Evolutionary conservation across 1,140 invertebrate species (phyloP).

Genomic region (Hesperophylax magnus): DNA sequence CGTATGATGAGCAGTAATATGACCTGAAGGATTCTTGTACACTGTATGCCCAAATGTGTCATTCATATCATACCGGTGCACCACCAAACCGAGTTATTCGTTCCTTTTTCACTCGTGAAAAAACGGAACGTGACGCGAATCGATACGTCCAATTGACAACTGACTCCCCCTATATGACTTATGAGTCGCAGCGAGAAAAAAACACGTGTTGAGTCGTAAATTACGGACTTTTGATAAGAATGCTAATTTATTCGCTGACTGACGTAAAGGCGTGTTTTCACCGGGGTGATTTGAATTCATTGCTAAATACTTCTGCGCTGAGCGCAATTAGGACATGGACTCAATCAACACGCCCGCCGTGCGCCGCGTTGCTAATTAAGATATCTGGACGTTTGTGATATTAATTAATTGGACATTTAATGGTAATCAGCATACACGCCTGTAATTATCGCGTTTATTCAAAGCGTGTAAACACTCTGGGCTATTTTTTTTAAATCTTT

Average conservation of each 20-base stretch:
- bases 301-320: background rate
- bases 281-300: conserved; percentile 5
- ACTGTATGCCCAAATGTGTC: conserved; percentile 52
- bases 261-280: conserved; percentile 9
- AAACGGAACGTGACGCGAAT: conserved; percentile 52
- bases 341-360: conserved; percentile 8
- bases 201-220: conserved; percentile 58
- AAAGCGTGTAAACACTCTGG: too few species aligned
- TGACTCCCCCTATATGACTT: conserved; percentile 36
- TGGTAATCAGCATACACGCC: background rate
- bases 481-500: too few species aligned
- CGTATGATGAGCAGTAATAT: conserved; percentile 49
- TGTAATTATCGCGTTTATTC: background rate
- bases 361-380: conserved; percentile 11
- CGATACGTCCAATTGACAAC: conserved; percentile 23
- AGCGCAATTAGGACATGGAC: background rate
- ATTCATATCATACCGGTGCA: conserved; percentile 21
- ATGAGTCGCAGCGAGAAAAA: conserved; percentile 42
- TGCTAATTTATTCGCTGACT: conserved; percentile 51
- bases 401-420: conserved; percentile 27
- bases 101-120: conserved; percentile 37
- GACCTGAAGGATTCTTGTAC: conserved; percentile 28
- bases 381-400: background rate
- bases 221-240: conserved; percentile 56
- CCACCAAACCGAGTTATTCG: conserved; percentile 35